These are phyloP conservation scores for Oryzias celebensis DNA, from an alignment of 2,113 vertebrate genomes.

Conservation along the genomic window DNA sequence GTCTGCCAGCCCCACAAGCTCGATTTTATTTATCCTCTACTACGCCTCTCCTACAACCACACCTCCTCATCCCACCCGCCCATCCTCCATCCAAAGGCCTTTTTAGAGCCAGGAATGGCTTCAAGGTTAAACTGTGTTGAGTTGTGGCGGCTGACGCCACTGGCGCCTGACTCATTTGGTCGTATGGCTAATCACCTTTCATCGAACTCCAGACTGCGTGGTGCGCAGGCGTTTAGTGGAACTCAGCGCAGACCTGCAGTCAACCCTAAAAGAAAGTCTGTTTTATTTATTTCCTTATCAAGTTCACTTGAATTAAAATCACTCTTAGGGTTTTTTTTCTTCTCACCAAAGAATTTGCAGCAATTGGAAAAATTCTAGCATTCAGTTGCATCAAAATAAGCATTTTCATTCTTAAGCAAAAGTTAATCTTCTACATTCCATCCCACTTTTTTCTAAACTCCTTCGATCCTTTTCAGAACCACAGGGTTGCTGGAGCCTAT, in stretches of 20 bases:
- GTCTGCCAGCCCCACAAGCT: conserved; percentile 39
- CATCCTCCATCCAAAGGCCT: conserved; percentile 49
- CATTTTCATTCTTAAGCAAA: too few relatives aligned
- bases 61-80: conserved; percentile 23
- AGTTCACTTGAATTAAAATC: not conserved
- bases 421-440: too few relatives aligned
- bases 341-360: conserved; percentile 18
- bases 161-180: conserved; percentile 36
- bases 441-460: too few relatives aligned
- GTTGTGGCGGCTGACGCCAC: conserved; percentile 21
- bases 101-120: conserved; percentile 45
- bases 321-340: not conserved
- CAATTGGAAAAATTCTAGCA: not conserved
- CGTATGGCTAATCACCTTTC: conserved; percentile 42
- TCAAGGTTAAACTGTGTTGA: conserved; percentile 70
- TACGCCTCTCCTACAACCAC: conserved; percentile 34
- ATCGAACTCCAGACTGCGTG: conserved; percentile 45
- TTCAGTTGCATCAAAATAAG: too few relatives aligned
- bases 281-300: conserved; percentile 57
- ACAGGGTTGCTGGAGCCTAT: too few relatives aligned
- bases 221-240: conserved; percentile 61
- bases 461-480: too few relatives aligned
- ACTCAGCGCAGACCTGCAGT: conserved; percentile 49
- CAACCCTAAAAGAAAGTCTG: conserved; percentile 61
- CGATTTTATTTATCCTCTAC: conserved; percentile 17